Evolutionary conservation across 2,113 vertebrate genomes (phyloP).

Genomic region (Gobio gobio): DNA sequence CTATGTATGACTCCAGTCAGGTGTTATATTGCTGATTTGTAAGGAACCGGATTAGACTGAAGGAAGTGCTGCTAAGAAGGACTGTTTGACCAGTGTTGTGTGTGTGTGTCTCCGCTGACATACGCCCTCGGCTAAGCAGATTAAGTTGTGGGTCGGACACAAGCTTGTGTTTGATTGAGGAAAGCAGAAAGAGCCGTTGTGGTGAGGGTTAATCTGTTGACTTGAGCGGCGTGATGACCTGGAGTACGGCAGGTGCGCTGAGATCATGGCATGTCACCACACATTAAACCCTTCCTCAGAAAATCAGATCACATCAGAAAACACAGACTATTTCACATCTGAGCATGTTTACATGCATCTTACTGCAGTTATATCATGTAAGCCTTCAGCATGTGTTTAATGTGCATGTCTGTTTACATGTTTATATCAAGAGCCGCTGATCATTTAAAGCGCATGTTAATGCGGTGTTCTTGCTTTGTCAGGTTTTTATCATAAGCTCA

Average conservation of each 20-base stretch:
- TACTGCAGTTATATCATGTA: background rate
- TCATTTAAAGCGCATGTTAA: background rate
- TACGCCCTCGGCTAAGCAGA: background rate
- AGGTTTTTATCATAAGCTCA: background rate
- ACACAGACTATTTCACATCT: background rate
- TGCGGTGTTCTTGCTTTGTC: background rate
- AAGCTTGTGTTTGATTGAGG: background rate
- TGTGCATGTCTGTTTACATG: background rate
- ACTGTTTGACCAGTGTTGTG: background rate
- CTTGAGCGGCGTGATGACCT: background rate
- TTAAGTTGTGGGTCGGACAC: background rate
- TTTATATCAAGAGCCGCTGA: background rate
- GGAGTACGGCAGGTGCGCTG: background rate
- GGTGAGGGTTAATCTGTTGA: background rate
- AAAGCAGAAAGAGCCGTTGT: background rate
- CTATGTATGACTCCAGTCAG: no score
- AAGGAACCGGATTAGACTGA: no score
- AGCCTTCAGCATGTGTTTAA: background rate
- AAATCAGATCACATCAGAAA: background rate
- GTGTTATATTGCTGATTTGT: no score
- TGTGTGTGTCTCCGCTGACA: background rate
- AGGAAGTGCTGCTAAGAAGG: no score
- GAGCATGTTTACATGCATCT: background rate
- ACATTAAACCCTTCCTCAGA: background rate
- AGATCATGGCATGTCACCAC: background rate